These are phyloP conservation scores for Drosophila willistoni DNA, from an alignment of 1,140 invertebrate genomes.

Conservation along the genomic window DNA sequence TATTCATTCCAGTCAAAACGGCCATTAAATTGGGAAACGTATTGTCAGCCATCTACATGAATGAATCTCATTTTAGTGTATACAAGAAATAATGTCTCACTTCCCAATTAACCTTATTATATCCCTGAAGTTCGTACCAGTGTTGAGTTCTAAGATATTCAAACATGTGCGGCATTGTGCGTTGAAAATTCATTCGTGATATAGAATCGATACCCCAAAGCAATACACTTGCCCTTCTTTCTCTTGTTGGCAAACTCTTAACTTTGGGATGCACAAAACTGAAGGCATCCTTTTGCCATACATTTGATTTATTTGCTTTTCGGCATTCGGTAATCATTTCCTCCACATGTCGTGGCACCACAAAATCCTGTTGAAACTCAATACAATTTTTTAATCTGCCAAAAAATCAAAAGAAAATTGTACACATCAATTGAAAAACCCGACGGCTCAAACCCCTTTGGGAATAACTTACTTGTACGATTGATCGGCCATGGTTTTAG, in stretches of 20 bases:
- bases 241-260: not conserved
- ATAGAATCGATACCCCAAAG: slow-evolving; percentile 76
- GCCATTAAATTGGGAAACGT: slow-evolving; percentile 93
- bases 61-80: not conserved
- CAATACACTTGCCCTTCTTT: slow-evolving; percentile 54
- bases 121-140: slow-evolving; percentile 70
- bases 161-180: slow-evolving; percentile 60
- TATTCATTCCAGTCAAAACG: slow-evolving; percentile 87
- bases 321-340: slow-evolving; percentile 63
- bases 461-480: slow-evolving; percentile 81
- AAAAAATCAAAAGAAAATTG: not conserved
- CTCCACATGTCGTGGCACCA: slow-evolving; percentile 50
- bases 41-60: slow-evolving; percentile 87
- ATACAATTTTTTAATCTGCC: slow-evolving; percentile 51
- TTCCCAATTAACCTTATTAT: slow-evolving; percentile 64
- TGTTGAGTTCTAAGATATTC: slow-evolving; percentile 49
- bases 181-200: slow-evolving; percentile 83
- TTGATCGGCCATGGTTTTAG: slow-evolving; percentile 74
- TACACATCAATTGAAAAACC: not conserved
- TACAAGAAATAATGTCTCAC: too few species aligned
- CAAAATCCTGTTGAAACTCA: slow-evolving; percentile 54
- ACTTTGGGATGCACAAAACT: slow-evolving; percentile 58
- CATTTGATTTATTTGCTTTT: not conserved
- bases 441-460: not conserved
- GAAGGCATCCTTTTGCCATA: slow-evolving; percentile 64